A percentile compares a stretch with the other conserved stretches of the same genome.
Evolutionary conservation across 2,113 vertebrate species (phyloP).

Genomic region (Mustela lutreola): DNA sequence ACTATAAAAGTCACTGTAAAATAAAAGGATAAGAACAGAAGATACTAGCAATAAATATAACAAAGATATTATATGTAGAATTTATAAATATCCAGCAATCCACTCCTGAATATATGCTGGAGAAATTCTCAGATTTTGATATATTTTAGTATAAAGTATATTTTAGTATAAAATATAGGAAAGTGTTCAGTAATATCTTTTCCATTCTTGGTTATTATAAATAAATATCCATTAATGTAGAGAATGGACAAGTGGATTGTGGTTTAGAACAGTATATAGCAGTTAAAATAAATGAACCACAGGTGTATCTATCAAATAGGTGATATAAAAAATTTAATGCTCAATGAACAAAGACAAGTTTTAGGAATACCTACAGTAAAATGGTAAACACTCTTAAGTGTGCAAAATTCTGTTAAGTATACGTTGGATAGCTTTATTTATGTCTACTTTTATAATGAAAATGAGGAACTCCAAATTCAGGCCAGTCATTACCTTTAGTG

Average conservation of each 20-base stretch:
- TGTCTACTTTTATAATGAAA: not conserved
- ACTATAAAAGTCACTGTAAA: not conserved
- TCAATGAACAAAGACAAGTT: not conserved
- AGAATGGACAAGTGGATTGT: not conserved
- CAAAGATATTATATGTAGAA: slow-evolving; percentile 1
- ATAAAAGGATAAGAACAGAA: not conserved
- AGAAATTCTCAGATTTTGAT: not conserved
- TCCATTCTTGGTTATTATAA: not conserved
- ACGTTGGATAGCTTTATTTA: slow-evolving; percentile 17
- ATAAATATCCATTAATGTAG: not conserved
- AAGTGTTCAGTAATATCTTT: not conserved
- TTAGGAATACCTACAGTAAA: not conserved
- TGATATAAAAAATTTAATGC: not conserved
- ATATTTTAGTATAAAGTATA: no score
- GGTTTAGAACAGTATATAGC: not conserved
- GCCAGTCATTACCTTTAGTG: not conserved
- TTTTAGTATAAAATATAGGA: not conserved
- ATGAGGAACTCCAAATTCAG: not conserved
- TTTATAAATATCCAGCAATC: not conserved
- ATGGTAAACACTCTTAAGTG: slow-evolving; percentile 9
- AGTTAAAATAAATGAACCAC: slow-evolving; percentile 9
- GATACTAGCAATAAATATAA: not conserved
- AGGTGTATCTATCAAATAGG: not conserved
- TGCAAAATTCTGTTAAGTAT: slow-evolving; percentile 12
- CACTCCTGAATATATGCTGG: not conserved